Base-by-base conservation (phyloP, 2,888 invertebrate genomes). In the Orthonychiurus folsomi region DNA sequence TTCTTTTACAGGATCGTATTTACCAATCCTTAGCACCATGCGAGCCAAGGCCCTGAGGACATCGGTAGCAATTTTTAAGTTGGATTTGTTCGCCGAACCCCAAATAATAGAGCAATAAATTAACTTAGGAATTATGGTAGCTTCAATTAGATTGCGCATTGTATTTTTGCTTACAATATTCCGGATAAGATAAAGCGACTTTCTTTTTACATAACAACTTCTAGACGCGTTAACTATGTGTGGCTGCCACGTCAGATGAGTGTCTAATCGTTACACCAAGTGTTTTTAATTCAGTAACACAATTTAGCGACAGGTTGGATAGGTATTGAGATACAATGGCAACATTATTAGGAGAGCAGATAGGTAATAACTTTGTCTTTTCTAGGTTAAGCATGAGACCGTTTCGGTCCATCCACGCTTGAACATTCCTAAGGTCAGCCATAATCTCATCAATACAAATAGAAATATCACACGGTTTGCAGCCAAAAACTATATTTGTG, bases 181-280 rank as follows among this genome's bases (percentile, higher is more conserved):
- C 3, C 23, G 52, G n/a, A 52, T 5, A 3, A 21, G 3, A 20
- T 52, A 52, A 21, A 52, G 23, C 3, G 3, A 9, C 5, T 21
- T n/a, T 5, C 9, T n/a, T 21, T 5, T 20, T 20, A 52, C 5
- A 21, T 52, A 20, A n/a, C 20, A 52, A 9, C n/a, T 52, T n/a
- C n/a, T 52, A n/a, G n/a, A 3, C n/a, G 3, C n/a, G n/a, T 9
- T 20, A 20, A 5, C 9, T 21, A 52, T 21, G n/a, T 52, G 52
- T 3, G 52, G 52, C 5, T 9, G n/a, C 52, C 52, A 52, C 3
- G 9, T 52, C 52, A 52, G n/a, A n/a, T n/a, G 3, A 9, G 3
- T 20, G n/a, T 52, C 52, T n/a, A 52, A 52, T n/a, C 5, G n/a
- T 52, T 52, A 52, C 20, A 5, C 52, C 52, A 3, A 52, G 52